Percentiles rank a stretch among this genome's conserved stretches.
Conservation (phyloP, 2,888 invertebrate genomes). For the Plagodis pulveraria region DNA sequence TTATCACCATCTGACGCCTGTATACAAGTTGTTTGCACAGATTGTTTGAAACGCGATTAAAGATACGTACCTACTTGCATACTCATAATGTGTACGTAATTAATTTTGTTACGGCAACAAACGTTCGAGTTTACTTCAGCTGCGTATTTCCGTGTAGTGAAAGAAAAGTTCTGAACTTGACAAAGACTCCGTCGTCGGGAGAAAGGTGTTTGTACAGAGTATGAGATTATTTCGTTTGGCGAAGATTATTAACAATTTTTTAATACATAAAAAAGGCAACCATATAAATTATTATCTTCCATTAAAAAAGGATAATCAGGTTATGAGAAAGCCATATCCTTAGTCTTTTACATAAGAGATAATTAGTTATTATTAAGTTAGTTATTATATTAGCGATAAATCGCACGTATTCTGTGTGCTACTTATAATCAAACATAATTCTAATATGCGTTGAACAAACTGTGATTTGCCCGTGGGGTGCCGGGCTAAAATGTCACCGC, state of each 20-base stretch:
- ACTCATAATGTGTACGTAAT: conserved; percentile 42
- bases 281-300: no score
- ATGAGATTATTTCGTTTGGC: conserved; percentile 1
- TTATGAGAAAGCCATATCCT: no score
- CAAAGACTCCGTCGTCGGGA: conserved; percentile 40
- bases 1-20: conserved; percentile 22
- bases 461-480: no score
- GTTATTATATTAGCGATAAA: no score
- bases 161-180: conserved; percentile 53
- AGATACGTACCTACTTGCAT: conserved; percentile 21
- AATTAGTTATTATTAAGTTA: no score
- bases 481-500: no score
- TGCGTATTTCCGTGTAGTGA: conserved; percentile 41
- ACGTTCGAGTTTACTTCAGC: conserved; percentile 41
- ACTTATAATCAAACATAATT: no score
- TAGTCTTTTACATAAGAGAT: no score
- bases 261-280: no score
- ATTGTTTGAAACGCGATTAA: conserved; percentile 31
- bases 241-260: not conserved
- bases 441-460: no score
- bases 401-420: no score
- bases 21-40: conserved; percentile 33
- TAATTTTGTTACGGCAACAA: conserved; percentile 50
- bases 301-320: no score
- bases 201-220: conserved; percentile 34